Conservation (phyloP, 1,140 invertebrate species). For the Archegozetes longisetosus region DNA sequence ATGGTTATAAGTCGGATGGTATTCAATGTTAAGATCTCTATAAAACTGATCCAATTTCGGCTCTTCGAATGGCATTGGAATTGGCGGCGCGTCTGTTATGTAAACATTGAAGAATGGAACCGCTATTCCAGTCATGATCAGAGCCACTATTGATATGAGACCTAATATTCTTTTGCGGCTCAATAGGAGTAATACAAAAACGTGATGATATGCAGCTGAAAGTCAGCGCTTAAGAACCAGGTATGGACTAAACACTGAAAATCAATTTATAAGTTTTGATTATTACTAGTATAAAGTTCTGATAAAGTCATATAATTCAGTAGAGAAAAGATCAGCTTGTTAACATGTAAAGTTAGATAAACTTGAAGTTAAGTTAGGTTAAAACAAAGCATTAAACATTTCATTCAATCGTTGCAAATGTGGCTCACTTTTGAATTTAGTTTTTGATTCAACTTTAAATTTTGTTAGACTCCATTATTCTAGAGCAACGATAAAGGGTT, state of each 20-base stretch:
- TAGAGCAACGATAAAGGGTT: too few relatives aligned
- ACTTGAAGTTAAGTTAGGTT: too few relatives aligned
- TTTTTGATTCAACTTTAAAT: too few relatives aligned
- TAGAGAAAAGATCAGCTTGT: too few relatives aligned
- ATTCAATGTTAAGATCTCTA: not conserved
- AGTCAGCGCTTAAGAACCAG: constrained; percentile 10
- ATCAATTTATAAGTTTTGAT: not conserved
- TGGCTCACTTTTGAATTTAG: too few relatives aligned
- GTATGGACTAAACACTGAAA: constrained; percentile 13
- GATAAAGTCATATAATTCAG: too few relatives aligned
- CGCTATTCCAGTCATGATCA: constrained; percentile 8
- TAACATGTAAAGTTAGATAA: too few relatives aligned
- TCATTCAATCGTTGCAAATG: too few relatives aligned
- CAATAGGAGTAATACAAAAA: constrained; percentile 1
- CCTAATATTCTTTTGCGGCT: not conserved
- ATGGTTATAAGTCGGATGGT: constrained; percentile 11
- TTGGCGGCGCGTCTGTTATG: constrained; percentile 3
- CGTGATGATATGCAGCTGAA: constrained; percentile 8
- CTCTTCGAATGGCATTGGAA: not conserved
- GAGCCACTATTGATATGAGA: not conserved
- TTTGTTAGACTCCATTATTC: too few relatives aligned
- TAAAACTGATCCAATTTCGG: not conserved
- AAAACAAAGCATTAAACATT: too few relatives aligned
- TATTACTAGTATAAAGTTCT: too few relatives aligned
- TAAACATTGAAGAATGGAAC: constrained; percentile 3